Base-by-base conservation (phyloP, 2,888 invertebrate species). In the Lochmaea capreae region DNA sequence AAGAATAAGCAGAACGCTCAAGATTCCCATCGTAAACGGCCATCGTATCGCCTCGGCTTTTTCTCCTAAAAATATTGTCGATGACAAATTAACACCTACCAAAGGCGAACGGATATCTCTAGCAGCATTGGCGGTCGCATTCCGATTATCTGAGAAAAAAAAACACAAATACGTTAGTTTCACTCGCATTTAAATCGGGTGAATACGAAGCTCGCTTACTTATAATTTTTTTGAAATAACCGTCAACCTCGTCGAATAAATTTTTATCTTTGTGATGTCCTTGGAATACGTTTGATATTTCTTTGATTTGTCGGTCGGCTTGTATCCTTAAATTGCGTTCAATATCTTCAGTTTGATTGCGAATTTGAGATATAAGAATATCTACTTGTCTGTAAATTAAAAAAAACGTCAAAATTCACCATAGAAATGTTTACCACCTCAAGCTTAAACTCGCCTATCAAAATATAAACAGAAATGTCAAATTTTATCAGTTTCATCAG, bases 21-120 rank as follows among this genome's bases (percentile, higher is more conserved):
- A 91, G 74, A 96, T 91, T 74, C 94, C 94, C 92, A 97, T 95
- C 74, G 97, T 97, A 79, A 94, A 92, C 58, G 96, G 95, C 97
- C 97, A 97, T 84, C 95, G 91, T 11, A 81, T 71, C 79, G 92
- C 90, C 87, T 95, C 94, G 89, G 93, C 90, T 86, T 91, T 91
- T 87, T 94, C 93, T 59, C 91, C 91, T 59, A 91, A 86, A 62
- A 86, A 86, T 72, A 92, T 88, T 74, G 89, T 89, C 49, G 89
- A 88, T 57, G 92, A 92, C 80, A 95, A 88, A 78, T 93, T 92
- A 67, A 95, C 91, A 58, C 93, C 92, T 78, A 91, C 90, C 74
- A 95, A 86, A 8, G 81, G 80, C 69, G 91, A 89, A 75, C 93
- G 89, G 77, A 95, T 92, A 84, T 95, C 95, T 76, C 92, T 91